A percentile compares a stretch with the other conserved stretches of the same genome.
Conservation (phyloP, 2,888 invertebrate species). For the Nysson spinosus region DNA sequence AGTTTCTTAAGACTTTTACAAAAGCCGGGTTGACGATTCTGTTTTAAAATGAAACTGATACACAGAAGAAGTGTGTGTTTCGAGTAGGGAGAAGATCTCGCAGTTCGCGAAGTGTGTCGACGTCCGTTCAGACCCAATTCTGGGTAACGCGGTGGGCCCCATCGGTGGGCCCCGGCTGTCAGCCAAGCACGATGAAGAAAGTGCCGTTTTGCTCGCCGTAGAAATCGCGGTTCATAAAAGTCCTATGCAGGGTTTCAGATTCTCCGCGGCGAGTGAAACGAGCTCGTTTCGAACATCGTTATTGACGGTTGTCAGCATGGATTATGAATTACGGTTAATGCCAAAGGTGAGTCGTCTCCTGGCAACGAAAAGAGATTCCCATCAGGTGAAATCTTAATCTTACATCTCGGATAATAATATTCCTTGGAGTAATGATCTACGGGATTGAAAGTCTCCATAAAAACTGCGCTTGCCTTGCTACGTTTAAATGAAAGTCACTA, state of each 20-base stretch:
- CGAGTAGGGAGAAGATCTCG: background rate
- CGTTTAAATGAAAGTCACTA: slow-evolving; percentile 13
- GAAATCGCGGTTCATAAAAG: too few species aligned
- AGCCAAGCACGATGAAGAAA: slow-evolving; percentile 31
- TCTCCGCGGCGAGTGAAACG: too few species aligned
- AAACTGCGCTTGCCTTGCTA: background rate
- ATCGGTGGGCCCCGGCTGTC: too few species aligned
- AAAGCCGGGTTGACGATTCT: too few species aligned
- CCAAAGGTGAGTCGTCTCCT: too few species aligned
- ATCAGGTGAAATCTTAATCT: slow-evolving; percentile 30
- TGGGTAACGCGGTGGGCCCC: too few species aligned
- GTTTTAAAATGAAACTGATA: too few species aligned
- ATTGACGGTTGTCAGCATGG: too few species aligned
- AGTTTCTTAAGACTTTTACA: too few species aligned
- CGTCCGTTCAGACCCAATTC: too few species aligned
- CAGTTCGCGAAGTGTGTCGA: slow-evolving; percentile 6
- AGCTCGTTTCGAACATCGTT: background rate
- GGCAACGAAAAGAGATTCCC: slow-evolving; percentile 28
- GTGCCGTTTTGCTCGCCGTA: slow-evolving; percentile 32
- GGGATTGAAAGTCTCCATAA: slow-evolving; percentile 20
- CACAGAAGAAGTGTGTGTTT: background rate
- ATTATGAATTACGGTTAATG: too few species aligned
- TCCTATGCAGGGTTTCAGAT: too few species aligned
- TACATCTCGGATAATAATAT: background rate
- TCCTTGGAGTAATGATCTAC: slow-evolving; percentile 15